Evolutionary conservation across 2,113 vertebrate species (phyloP).

Genomic region (Ctenomys sociabilis): DNA sequence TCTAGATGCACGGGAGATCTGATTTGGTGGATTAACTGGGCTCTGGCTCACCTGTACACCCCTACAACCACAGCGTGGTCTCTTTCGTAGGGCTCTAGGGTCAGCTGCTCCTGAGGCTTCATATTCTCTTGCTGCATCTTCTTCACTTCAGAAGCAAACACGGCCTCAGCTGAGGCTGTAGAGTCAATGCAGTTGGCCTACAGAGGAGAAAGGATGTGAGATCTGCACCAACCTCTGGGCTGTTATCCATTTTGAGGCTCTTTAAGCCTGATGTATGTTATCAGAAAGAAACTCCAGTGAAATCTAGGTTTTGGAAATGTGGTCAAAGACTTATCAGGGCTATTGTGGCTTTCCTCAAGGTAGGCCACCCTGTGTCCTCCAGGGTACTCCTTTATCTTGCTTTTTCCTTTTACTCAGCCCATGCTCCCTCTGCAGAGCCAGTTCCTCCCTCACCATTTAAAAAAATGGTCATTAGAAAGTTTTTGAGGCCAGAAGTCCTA

Average conservation of each 20-base stretch:
- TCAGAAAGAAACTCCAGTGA: neutral
- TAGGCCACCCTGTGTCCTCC: neutral
- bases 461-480: neutral
- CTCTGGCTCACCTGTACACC: constrained; percentile 91
- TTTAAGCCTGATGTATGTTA: constrained; percentile 8
- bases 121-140: no score
- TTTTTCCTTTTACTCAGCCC: neutral
- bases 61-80: no score
- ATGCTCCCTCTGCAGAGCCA: neutral
- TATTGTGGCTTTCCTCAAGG: neutral
- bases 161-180: constrained; percentile 93
- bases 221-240: neutral
- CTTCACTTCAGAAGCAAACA: constrained; percentile 94
- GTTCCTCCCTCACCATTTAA: neutral
- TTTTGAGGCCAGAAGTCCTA: constrained; percentile 17
- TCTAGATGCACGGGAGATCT: neutral
- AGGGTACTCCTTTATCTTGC: neutral
- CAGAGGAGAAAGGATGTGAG: neutral
- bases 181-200: constrained; percentile 98
- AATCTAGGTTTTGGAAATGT: neutral
- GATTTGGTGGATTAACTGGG: neutral
- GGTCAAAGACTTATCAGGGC: neutral
- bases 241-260: neutral
- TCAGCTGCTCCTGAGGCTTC: no score
- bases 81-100: no score